Base-by-base conservation (phyloP, 2,797 vertebrate genomes). In the Parotocinclus haroldoi region DNA sequence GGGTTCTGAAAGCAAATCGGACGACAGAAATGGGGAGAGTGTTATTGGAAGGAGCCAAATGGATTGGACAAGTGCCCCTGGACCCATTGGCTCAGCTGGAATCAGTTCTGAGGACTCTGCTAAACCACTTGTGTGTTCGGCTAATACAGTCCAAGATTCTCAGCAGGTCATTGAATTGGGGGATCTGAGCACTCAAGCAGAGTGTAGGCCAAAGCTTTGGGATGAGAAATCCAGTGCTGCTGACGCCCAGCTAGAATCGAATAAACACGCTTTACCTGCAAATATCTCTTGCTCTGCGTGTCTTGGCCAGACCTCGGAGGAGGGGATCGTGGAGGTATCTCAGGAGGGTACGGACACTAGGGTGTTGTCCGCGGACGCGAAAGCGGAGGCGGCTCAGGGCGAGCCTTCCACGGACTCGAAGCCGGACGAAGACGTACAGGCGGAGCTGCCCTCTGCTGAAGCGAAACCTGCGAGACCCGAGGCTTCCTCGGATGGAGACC, bases 401-500 rank as follows among this genome's bases (percentile, higher is more conserved):
- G 83, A 85, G 1, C 0, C 37, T 16, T 7, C 58, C 0, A 37
- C 69, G 7, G 88, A 88, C 37, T 40, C 37, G 0, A 84, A 76
- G 48, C 4, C 74, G 0, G 86, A 89, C 36, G 4, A 42, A 16
- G 54, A 19, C 48, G 52, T 72, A 0, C 88, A 91, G 68, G 76
- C 80, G 75, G 89, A 89, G 9, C 78, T 74, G 76, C 85, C 86
- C 37, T 80, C 80, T 38, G 13, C 69, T 0, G 94, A 96, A 0
- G 92, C 94, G 64, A 93, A 90, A 77, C 75, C 84, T 1, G 79
- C 91, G 84, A 84, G 86, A 1, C 13, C 89, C 85, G 56, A 84
- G 12, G 70, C 72, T 3, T 68, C 71, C 0, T 46, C 63, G 3
- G 74, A 61, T 16, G 84, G 77, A 11, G 87, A 88, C 16, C 79